Conservation (phyloP, 2,888 invertebrate species). For the Zhengitettix transpicula region DNA sequence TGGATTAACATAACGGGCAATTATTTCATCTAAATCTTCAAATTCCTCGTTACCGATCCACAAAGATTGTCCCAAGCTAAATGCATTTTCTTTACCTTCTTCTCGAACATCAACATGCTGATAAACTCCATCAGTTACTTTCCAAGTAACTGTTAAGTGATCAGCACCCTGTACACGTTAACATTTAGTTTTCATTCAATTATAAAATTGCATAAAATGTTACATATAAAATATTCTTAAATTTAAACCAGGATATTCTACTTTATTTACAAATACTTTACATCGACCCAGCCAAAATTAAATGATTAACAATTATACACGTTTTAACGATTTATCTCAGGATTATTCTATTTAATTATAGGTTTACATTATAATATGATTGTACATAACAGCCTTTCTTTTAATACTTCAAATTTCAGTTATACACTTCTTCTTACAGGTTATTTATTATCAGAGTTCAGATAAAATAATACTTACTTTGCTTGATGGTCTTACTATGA, state of each 20-base stretch:
- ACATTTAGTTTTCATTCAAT: background rate
- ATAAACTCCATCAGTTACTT: slow-evolving; percentile 83
- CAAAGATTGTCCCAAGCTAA: slow-evolving; percentile 75
- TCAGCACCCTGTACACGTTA: slow-evolving; percentile 61
- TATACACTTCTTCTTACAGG: no score
- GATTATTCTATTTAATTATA: background rate
- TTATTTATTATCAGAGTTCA: no score
- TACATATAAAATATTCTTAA: no score
- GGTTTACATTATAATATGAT: background rate
- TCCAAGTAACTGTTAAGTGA: slow-evolving; percentile 97
- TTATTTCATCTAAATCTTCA: slow-evolving; percentile 98
- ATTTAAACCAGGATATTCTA: background rate
- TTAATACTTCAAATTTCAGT: no score
- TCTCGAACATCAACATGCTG: slow-evolving; percentile 95
- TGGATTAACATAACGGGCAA: slow-evolving; percentile 88
- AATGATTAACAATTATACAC: no score
- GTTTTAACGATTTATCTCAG: no score
- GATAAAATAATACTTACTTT: slow-evolving; percentile 37
- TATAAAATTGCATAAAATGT: background rate
- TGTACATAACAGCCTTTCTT: background rate
- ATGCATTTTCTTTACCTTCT: slow-evolving; percentile 90
- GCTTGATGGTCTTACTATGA: slow-evolving; percentile 89
- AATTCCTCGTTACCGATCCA: slow-evolving; percentile 87
- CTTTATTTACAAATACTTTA: no score
- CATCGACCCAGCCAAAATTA: no score